Percentiles rank a stretch among this genome's conserved stretches.
Evolutionary conservation across 2,797 vertebrate species (phyloP).

Genomic region (Podarcis lilfordi): DNA sequence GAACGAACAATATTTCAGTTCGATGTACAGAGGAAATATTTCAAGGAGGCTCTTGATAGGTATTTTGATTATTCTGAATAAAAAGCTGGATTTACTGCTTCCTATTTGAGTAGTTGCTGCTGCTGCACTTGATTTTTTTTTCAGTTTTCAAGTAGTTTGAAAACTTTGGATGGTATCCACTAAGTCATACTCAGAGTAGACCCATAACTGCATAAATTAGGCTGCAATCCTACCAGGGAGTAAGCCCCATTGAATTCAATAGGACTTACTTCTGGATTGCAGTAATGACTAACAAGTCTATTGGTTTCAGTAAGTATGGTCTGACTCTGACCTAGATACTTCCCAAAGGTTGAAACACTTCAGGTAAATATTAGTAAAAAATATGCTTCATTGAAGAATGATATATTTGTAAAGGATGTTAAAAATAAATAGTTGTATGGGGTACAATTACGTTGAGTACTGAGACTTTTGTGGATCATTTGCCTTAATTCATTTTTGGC

Average conservation of each 20-base stretch:
- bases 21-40: conserved; percentile 92
- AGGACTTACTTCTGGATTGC: too few species aligned
- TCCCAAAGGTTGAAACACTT: neutral
- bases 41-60: conserved; percentile 94
- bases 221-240: too few species aligned
- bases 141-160: neutral
- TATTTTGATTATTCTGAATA: conserved; percentile 63
- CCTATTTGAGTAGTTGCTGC: neutral
- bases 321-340: too few species aligned
- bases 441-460: neutral
- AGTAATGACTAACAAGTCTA: too few species aligned
- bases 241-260: too few species aligned
- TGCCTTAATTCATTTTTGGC: neutral
- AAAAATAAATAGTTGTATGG: neutral
- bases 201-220: too few species aligned
- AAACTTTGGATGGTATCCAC: neutral
- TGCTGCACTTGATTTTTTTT: neutral
- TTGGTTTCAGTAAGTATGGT: too few species aligned
- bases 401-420: neutral
- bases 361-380: neutral
- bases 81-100: neutral
- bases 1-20: conserved; percentile 97
- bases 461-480: neutral
- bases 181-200: neutral
- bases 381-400: neutral